Conservation (phyloP, 2,113 vertebrate genomes). For the Polypterus bichir region DNA sequence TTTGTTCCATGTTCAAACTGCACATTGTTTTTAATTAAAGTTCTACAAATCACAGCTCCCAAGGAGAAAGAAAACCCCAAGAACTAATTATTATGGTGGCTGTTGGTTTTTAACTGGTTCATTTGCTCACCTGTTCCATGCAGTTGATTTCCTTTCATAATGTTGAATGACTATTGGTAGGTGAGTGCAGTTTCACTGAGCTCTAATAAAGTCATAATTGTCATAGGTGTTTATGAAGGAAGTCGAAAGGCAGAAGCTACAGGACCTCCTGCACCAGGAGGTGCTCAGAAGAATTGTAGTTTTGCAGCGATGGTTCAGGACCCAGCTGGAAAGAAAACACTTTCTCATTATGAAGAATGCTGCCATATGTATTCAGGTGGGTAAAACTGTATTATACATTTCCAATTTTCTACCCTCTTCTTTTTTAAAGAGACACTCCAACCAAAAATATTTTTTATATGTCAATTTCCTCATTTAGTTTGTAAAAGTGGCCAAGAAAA, state of each 20-base stretch:
- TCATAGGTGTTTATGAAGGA: conserved; percentile 84
- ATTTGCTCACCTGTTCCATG: no score
- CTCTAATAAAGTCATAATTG: background rate
- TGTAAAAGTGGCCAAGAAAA: background rate
- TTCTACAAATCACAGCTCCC: no score
- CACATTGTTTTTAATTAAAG: no score
- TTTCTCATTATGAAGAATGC: conserved; percentile 70
- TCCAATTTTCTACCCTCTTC: background rate
- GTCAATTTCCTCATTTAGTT: background rate
- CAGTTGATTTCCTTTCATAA: no score
- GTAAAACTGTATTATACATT: conserved; percentile 1
- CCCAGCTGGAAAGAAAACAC: conserved; percentile 62
- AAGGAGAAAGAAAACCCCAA: no score
- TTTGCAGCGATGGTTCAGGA: conserved; percentile 73
- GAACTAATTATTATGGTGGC: no score
- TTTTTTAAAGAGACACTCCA: no score
- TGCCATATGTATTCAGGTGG: conserved; percentile 68
- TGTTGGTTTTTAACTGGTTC: no score
- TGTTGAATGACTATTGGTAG: no score
- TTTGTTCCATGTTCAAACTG: no score
- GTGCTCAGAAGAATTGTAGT: conserved; percentile 68
- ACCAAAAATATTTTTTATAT: no score
- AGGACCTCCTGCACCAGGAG: conserved; percentile 74
- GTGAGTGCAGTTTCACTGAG: background rate
- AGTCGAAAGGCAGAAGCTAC: conserved; percentile 67